phyloP scores from a whole-genome alignment of 2,888 invertebrate genomes.

The Athalia rosae region DNA sequence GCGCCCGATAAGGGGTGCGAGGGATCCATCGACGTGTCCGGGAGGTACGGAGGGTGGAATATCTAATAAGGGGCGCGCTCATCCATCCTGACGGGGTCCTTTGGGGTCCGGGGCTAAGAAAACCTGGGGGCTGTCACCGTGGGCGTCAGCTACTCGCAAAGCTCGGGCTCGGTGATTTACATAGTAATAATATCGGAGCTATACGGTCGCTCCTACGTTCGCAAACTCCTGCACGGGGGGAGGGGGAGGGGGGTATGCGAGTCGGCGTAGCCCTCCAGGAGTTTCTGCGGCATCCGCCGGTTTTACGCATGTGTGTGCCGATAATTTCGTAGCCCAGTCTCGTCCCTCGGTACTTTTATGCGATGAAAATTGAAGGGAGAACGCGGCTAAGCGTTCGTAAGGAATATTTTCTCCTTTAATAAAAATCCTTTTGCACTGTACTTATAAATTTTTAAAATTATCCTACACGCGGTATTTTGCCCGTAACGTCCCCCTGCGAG shows the following conservation, averaged over 20 bases:
- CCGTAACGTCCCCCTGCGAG: too few species aligned
- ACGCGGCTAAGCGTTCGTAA: too few species aligned
- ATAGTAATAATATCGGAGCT: constrained; percentile 74
- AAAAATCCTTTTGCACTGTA: too few species aligned
- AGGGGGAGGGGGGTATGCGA: too few species aligned
- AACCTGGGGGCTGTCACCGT: constrained; percentile 72
- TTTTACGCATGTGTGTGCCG: not conserved
- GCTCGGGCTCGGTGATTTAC: constrained; percentile 71
- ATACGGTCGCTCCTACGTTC: constrained; percentile 39
- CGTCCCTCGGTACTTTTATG: not conserved
- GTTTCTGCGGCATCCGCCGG: not conserved
- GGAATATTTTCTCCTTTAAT: too few species aligned
- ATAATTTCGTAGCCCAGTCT: not conserved
- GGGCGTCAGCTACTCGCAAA: constrained; percentile 66
- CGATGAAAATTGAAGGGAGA: too few species aligned
- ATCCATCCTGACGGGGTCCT: constrained; percentile 64
- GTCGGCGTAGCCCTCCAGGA: constrained; percentile 6
- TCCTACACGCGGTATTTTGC: too few species aligned
- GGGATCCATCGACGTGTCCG: constrained; percentile 52
- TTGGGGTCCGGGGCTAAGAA: constrained; percentile 51
- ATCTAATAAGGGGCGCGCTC: constrained; percentile 71
- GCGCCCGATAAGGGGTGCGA: constrained; percentile 41
- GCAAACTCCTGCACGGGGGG: not conserved
- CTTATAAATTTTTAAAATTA: too few species aligned
- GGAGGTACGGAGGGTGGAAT: constrained; percentile 64